Evolutionary conservation across 1,140 invertebrate genomes (phyloP).

Genomic region (Achatina immaculata): DNA sequence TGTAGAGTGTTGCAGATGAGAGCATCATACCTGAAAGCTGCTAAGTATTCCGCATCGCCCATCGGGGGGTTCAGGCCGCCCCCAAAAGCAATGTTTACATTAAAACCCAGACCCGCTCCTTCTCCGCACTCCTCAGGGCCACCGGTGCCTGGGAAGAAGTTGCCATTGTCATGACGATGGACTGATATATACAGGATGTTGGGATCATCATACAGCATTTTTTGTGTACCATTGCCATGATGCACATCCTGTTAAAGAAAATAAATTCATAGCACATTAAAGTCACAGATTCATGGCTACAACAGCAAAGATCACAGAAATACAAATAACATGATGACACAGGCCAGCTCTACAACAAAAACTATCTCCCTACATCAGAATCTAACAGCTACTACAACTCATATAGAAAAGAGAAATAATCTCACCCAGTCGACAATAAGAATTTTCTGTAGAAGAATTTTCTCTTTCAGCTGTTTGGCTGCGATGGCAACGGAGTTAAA

Average conservation of each 20-base stretch:
- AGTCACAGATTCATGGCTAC: background rate
- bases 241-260: slow-evolving; percentile 87
- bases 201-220: slow-evolving; percentile 97
- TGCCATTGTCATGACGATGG: slow-evolving; percentile 99
- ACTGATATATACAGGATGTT: slow-evolving; percentile 96
- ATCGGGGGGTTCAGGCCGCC: slow-evolving; percentile 91
- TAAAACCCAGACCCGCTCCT: slow-evolving; percentile 92
- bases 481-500: slow-evolving; percentile 99
- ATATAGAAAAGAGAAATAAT: background rate
- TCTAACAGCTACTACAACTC: background rate
- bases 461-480: slow-evolving; percentile 87
- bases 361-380: no score
- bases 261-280: background rate
- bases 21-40: slow-evolving; percentile 81
- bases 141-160: slow-evolving; percentile 99
- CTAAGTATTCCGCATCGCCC: slow-evolving; percentile 97
- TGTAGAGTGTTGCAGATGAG: no score
- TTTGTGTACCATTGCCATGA: slow-evolving; percentile 99
- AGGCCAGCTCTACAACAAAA: no score
- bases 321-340: background rate
- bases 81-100: slow-evolving; percentile 97
- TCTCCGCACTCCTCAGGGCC: slow-evolving; percentile 90
- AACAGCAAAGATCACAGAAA: background rate
- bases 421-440: slow-evolving; percentile 93
- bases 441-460: slow-evolving; percentile 88